Conservation (phyloP, 2,113 vertebrate species). For the Corydoras maculifer region DNA sequence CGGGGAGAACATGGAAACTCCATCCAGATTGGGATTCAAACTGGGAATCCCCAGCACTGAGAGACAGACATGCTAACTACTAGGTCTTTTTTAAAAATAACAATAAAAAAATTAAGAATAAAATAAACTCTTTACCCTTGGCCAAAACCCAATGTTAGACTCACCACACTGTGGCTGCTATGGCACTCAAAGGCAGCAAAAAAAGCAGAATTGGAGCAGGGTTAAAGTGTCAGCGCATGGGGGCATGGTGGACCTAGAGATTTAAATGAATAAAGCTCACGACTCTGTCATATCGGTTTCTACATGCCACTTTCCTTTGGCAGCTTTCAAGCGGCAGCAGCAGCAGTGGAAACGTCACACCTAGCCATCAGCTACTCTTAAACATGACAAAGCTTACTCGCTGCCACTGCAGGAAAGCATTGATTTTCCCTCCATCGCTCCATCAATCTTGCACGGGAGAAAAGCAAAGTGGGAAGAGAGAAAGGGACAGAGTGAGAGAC, state of each 20-base stretch:
- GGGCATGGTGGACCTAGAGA: slow-evolving; percentile 41
- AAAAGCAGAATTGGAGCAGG: background rate
- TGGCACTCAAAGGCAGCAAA: no score
- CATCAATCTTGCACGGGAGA: slow-evolving; percentile 66
- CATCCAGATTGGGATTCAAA: no score
- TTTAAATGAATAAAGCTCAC: slow-evolving; percentile 47
- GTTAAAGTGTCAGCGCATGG: slow-evolving; percentile 6
- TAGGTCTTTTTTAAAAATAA: no score
- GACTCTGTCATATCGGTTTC: slow-evolving; percentile 52
- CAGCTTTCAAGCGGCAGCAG: slow-evolving; percentile 17
- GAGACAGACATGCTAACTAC: no score
- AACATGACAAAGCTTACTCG: slow-evolving; percentile 64
- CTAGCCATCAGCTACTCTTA: slow-evolving; percentile 59
- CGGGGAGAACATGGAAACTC: no score
- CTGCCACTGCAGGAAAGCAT: slow-evolving; percentile 65
- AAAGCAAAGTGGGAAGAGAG: slow-evolving; percentile 50
- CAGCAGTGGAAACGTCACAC: slow-evolving; percentile 36
- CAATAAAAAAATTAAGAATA: no score
- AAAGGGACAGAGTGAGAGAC: slow-evolving; percentile 30
- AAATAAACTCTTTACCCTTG: no score
- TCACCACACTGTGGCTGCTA: no score
- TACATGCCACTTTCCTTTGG: slow-evolving; percentile 54
- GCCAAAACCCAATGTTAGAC: no score
- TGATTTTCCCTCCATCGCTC: slow-evolving; percentile 69
- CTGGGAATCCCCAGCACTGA: no score